Base-by-base conservation (phyloP, 1,140 invertebrate genomes). In the Calephelis nemesis region DNA sequence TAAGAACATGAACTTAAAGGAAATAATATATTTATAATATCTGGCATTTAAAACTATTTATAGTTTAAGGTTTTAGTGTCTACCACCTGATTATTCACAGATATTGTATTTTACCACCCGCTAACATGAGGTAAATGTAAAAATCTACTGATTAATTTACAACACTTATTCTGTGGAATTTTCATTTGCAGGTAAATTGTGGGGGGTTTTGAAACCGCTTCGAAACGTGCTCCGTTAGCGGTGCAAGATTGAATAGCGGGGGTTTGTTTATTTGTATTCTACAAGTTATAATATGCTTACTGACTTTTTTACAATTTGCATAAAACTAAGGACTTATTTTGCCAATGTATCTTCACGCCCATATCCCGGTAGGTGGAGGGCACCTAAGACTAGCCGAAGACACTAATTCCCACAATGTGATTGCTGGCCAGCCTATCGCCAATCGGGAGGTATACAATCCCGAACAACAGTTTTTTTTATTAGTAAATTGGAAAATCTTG, bases 31-130 rank as follows among this genome's bases (percentile, higher is more conserved):
- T 47, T 15, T 11, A 52, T 47, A 9, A 13, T 63, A 5, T 45
- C 9, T 47, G 40, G 62, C 30, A 60, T 15, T n/a, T 58, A 45
- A 45, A 47, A 11, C 40, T 67, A 13, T 64, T 62, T 69, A 13
- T 49, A 68, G 69, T 8, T 12, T 62, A 68, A 78, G 74, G 79
- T 75, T 69, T 72, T 75, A 70, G 72, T 76, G 71, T 75, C 80
- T 78, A 72, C 39, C 52, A 72, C 76, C 73, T 85, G 86, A 84
- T 87, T 87, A 86, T 88, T 84, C 83, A 85, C 84, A 88, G 82
- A 82, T 88, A 88, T 86, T 90, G 84, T 81, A 76, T 77, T 73
- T 79, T 85, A 89, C 85, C 88, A 84, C 88, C 88, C 85, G 88
- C 84, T 87, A 85, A 83, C 81, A 76, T 78, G 81, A 84, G 83